Percentiles rank a stretch among this genome's conserved stretches.
Conservation (phyloP, 2,888 invertebrate species). For the Odiellus spinosus region DNA sequence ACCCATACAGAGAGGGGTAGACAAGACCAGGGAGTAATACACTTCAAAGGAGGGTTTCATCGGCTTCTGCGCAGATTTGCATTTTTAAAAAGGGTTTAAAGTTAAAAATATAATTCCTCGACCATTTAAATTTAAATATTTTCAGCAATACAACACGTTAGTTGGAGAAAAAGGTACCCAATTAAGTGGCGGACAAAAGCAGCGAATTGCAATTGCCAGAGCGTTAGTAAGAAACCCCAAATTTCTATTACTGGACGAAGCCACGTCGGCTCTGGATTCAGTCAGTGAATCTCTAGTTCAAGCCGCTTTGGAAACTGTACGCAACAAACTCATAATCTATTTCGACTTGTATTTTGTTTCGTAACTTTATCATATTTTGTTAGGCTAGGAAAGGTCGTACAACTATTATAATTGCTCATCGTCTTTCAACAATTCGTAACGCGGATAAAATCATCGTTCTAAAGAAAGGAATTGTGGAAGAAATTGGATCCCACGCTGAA, state of each 20-base stretch:
- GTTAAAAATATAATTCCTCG: too few species aligned
- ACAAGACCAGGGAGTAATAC: too few species aligned
- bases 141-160: slow-evolving; percentile 52
- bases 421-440: slow-evolving; percentile 78
- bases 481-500: slow-evolving; percentile 43
- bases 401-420: slow-evolving; percentile 81
- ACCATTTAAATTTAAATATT: too few species aligned
- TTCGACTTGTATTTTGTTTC: too few species aligned
- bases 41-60: too few species aligned
- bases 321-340: too few species aligned
- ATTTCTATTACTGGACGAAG: slow-evolving; percentile 26
- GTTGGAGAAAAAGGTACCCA: slow-evolving; percentile 59
- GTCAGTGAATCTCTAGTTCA: slow-evolving; percentile 26
- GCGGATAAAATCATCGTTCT: slow-evolving; percentile 81
- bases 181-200: slow-evolving; percentile 68
- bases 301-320: slow-evolving; percentile 12
- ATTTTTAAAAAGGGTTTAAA: too few species aligned
- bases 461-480: slow-evolving; percentile 57
- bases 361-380: background rate
- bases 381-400: slow-evolving; percentile 51
- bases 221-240: slow-evolving; percentile 21
- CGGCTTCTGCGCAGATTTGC: too few species aligned
- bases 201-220: slow-evolving; percentile 30
- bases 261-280: slow-evolving; percentile 31
- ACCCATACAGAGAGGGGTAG: too few species aligned